Evolutionary conservation across 2,888 invertebrate species (phyloP).

Genomic region (Pachliopta kotzebuea): DNA sequence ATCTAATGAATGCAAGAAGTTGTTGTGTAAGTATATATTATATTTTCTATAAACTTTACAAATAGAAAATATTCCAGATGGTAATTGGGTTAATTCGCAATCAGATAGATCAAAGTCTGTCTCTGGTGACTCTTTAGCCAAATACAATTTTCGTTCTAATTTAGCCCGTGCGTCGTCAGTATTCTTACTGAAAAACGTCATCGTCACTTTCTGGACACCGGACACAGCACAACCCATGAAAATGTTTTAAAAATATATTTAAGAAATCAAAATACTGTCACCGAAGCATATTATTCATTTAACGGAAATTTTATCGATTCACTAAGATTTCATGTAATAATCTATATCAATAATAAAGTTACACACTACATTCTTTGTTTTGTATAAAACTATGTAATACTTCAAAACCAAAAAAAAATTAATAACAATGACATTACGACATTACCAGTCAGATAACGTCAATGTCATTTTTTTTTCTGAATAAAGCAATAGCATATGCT

Average conservation of each 20-base stretch:
- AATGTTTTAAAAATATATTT: conserved; percentile 36
- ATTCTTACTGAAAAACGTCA: conserved; percentile 69
- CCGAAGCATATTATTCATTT: conserved; percentile 30
- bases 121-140: conserved; percentile 87
- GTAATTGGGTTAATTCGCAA: conserved; percentile 87
- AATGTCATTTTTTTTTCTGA: not conserved
- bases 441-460: not conserved
- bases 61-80: conserved; percentile 88
- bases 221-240: conserved; percentile 76
- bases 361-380: conserved; percentile 1
- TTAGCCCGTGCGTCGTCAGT: conserved; percentile 49
- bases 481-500: too few species aligned
- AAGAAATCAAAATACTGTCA: conserved; percentile 32
- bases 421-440: not conserved
- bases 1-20: conserved; percentile 84
- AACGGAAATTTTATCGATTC: not conserved
- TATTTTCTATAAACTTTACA: conserved; percentile 92
- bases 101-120: conserved; percentile 89
- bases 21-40: conserved; percentile 83
- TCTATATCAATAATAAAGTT: not conserved
- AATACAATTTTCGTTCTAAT: conserved; percentile 69
- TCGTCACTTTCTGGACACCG: conserved; percentile 54
- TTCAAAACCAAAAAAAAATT: conserved; percentile 1
- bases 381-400: not conserved
- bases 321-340: not conserved